Base-by-base conservation (phyloP, 2,113 vertebrate genomes). In the Speoplatyrhinus poulsoni region DNA sequence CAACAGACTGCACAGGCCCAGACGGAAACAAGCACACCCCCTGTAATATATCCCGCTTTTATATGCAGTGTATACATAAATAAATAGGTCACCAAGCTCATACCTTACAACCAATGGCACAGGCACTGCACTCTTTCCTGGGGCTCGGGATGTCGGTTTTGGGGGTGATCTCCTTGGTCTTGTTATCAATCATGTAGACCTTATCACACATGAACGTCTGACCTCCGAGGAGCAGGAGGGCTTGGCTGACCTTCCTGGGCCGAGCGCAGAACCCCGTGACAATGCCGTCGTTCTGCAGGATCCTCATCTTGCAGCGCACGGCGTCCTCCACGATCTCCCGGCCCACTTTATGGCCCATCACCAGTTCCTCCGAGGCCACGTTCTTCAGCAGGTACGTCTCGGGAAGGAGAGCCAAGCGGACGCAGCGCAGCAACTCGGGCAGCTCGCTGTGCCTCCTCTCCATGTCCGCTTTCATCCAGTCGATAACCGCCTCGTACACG, bases 181-280 rank as follows among this genome's bases (percentile, higher is more conserved):
- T 94, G 77, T 93, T 91, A 77, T 95, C 94, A 0, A 95, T 93
- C 82, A 93, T 82, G 76, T 94, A 95, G n/a, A 95, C 89, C 82
- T 94, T 94, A 76, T 95, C 94, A 11, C 94, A 94, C 93, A 94
- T 93, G 75, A 95, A 95, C 0, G 93, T 95, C 79, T 94, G 94
- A 5, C 94, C 94, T 4, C 94, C 94, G 53, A 95, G 88, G 50
- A 95, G 92, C 59, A 95, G 82, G 62, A 95, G 85, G 9, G 92
- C 93, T 70, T 95, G 94, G 83, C 91, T 94, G 17, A 94, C 92
- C 72, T 94, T 94, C 4, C 94, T 77, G 1, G 94, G 94, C n/a
- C 90, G 86, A 2, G 94, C 94, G 10, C 94, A 94, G 84, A 94
- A 94, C 9, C 93, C 93, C 0, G 93, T 94, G 3, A 95, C 94